A percentile compares a stretch with the other conserved stretches of the same genome.
Conservation (phyloP, 2,113 vertebrate species). For the Platysternon megacephalum region DNA sequence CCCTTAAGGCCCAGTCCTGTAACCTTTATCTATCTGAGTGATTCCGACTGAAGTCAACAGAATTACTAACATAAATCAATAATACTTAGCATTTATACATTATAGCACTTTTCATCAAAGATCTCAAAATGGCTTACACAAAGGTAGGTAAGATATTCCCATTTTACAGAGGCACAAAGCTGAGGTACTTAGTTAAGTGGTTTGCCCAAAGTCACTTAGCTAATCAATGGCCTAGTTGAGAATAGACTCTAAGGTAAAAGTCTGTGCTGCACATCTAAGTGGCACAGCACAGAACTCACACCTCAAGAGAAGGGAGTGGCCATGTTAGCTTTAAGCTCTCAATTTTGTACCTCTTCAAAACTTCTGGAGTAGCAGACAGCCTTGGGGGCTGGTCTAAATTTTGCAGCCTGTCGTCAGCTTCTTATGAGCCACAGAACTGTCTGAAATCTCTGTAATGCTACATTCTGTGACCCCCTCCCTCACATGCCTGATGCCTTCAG, state of each 20-base stretch:
- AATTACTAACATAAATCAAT: conserved; percentile 67
- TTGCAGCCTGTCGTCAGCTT: not conserved
- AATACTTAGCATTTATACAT: conserved; percentile 20
- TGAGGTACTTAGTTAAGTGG: not conserved
- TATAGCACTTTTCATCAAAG: not conserved
- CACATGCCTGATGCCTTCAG: not conserved
- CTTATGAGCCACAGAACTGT: not conserved
- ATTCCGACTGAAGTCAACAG: conserved; percentile 62
- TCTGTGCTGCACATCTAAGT: not conserved
- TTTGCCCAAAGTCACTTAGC: conserved; percentile 21
- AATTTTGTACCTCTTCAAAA: not conserved
- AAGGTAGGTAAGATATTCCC: conserved; percentile 30
- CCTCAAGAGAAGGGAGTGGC: not conserved
- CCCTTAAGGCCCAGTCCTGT: conserved; percentile 19
- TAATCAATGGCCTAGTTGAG: not conserved
- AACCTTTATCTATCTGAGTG: conserved; percentile 62
- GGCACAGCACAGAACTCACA: not conserved
- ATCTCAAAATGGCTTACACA: conserved; percentile 41
- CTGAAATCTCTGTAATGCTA: not conserved
- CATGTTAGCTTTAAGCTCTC: not conserved
- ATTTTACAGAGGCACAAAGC: conserved; percentile 2
- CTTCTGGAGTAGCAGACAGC: not conserved
- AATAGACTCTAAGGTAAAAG: conserved; percentile 40
- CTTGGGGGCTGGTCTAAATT: not conserved
- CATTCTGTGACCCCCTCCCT: not conserved